A percentile compares a stretch with the other conserved stretches of the same genome.
Evolutionary conservation across 1,140 invertebrate genomes (phyloP).

Genomic region (Archivesica marissinica): DNA sequence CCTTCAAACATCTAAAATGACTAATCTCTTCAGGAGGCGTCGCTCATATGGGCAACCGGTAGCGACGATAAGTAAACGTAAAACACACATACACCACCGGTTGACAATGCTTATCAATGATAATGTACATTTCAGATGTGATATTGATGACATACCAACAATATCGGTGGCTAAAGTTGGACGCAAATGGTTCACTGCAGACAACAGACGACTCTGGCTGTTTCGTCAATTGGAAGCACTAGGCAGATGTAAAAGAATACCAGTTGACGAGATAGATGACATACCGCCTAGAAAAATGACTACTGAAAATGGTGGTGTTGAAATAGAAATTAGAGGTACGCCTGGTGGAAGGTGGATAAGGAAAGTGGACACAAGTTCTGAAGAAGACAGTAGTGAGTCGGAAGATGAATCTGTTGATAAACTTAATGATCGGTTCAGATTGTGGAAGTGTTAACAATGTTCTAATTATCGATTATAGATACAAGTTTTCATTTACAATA

Average conservation of each 20-base stretch:
- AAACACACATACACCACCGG: too few species aligned
- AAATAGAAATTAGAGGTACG: constrained; percentile 2
- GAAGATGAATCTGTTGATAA: not conserved
- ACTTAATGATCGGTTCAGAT: not conserved
- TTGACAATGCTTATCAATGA: too few species aligned
- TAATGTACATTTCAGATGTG: too few species aligned
- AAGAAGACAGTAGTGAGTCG: not conserved
- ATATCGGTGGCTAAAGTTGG: constrained; percentile 20
- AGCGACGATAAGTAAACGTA: too few species aligned
- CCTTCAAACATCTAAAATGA: too few species aligned
- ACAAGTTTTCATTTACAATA: too few species aligned
- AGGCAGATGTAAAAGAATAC: constrained; percentile 30
- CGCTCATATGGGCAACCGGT: too few species aligned
- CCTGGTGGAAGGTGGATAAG: constrained; percentile 11
- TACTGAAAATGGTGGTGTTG: constrained; percentile 8
- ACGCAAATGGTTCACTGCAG: constrained; percentile 44
- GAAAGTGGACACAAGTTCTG: not conserved
- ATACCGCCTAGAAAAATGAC: constrained; percentile 22
- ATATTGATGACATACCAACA: constrained; percentile 27
- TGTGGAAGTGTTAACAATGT: not conserved
- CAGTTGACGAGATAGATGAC: not conserved
- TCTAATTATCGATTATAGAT: too few species aligned
- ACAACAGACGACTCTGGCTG: constrained; percentile 55
- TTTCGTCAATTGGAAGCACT: constrained; percentile 33
- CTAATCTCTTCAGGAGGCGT: too few species aligned